A percentile compares a stretch with the other conserved stretches of the same genome.
phyloP scores from a whole-genome alignment of 2,888 invertebrate genomes.

The Ichneumon xanthorius region DNA sequence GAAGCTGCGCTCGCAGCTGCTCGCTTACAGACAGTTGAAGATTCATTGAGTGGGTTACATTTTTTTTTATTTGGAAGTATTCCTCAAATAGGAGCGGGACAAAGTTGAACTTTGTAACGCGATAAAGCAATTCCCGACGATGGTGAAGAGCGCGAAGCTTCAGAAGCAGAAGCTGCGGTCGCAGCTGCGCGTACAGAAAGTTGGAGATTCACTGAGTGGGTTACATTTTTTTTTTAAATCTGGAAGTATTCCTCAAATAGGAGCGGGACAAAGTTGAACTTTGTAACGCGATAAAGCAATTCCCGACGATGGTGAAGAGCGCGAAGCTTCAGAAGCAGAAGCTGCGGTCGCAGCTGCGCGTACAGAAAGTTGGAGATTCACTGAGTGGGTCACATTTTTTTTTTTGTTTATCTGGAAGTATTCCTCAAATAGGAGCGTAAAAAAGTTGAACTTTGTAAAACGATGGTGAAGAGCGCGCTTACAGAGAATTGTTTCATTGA shows the following conservation, averaged over 20 bases:
- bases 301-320: background rate
- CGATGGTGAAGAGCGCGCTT: background rate
- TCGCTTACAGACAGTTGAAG: background rate
- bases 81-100: background rate
- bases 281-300: conserved; percentile 20
- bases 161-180: conserved; percentile 15
- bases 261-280: conserved; percentile 19
- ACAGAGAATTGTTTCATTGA: background rate
- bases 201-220: background rate
- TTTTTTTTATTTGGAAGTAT: background rate
- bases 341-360: conserved; percentile 3
- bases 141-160: conserved; percentile 13
- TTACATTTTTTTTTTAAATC: background rate
- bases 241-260: background rate
- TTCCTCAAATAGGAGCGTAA: background rate
- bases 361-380: background rate
- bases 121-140: conserved; percentile 18
- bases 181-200: background rate
- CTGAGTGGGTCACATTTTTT: background rate
- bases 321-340: conserved; percentile 19
- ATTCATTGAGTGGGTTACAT: background rate
- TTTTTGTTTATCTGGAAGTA: background rate
- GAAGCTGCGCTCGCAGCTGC: conserved; percentile 3
- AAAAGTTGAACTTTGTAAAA: conserved; percentile 15
- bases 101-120: conserved; percentile 12